Evolutionary conservation across 2,888 invertebrate species (phyloP), one percentile per base, ranked within the genome.

Genomic region (Heliconius aoede): DNA sequence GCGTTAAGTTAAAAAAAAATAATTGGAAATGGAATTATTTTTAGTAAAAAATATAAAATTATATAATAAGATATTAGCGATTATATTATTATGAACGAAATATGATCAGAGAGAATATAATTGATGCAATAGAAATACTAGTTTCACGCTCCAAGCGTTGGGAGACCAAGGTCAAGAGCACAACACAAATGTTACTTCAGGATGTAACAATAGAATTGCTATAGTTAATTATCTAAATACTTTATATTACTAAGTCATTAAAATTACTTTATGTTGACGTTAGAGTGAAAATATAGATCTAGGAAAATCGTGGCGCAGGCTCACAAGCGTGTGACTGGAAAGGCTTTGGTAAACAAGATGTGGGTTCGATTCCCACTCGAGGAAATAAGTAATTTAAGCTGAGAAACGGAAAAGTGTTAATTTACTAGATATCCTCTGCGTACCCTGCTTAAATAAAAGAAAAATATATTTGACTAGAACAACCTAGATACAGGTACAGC

Each of bases 141-240:
- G n/a, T 24, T 64, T 64, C 36, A 64, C n/a, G 64, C 36, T 64
- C 36, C 13, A 64, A 36, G 64, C n/a, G 64, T 64, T 64, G n/a
- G 5, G 7, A 46, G n/a, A n/a, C 32, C 32, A 64, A 64, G 64
- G 64, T 15, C 64, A 36, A 24, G 21, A 62, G 32, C 62, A 32
- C 21, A 11, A 64, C 64, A 36, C 21, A 30, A n/a, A 21, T 36
- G 24, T 64, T 24, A 64, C 4, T 13, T 24, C 13, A 32, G n/a
- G n/a, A 5, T 64, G n/a, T 64, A 64, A 64, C 64, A 64, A 64
- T 64, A 32, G 64, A 64, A 64, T 64, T 32, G 36, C 32, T 4
- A 13, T 36, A 32, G 61, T 46, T 15, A 64, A 30, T 64, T 32
- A 64, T 36, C 32, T 64, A 32, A 64, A 28, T 32, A 64, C 58